These are phyloP conservation scores for Apostichopus leukothele DNA, from an alignment of 53 echinoderm and acorn worm species.

Conservation along the genomic window DNA sequence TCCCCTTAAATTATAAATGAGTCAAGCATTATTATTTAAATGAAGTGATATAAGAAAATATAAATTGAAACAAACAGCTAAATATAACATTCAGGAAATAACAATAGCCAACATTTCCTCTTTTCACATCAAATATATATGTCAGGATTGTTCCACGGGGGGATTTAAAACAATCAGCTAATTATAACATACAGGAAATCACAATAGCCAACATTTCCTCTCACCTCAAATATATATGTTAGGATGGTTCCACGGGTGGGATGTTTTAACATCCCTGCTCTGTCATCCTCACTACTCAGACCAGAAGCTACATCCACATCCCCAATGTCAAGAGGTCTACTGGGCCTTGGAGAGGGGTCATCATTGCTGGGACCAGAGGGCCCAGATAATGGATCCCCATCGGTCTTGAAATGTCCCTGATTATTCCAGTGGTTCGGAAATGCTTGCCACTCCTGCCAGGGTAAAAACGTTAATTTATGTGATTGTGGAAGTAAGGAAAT, in stretches of 20 bases:
- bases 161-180: not conserved
- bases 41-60: no score
- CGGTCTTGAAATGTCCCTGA: constrained; percentile 69
- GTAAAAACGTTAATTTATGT: not conserved
- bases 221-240: constrained; percentile 96
- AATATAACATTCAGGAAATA: no score
- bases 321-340: constrained; percentile 27
- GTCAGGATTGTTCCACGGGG: constrained; percentile 77
- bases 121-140: constrained; percentile 95
- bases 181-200: no score
- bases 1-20: no score
- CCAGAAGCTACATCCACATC: constrained; percentile 77
- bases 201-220: not conserved
- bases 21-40: no score
- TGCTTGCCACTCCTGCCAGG: constrained; percentile 82
- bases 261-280: constrained; percentile 81
- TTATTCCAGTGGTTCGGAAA: constrained; percentile 71
- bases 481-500: no score
- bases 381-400: constrained; percentile 53
- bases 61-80: no score
- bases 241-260: constrained; percentile 81
- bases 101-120: not conserved
- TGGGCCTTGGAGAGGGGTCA: constrained; percentile 1
- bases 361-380: not conserved
- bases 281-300: constrained; percentile 77